These are phyloP conservation scores for Drosophila tripunctata DNA, from an alignment of 2,888 invertebrate genomes.

Conservation along the genomic window DNA sequence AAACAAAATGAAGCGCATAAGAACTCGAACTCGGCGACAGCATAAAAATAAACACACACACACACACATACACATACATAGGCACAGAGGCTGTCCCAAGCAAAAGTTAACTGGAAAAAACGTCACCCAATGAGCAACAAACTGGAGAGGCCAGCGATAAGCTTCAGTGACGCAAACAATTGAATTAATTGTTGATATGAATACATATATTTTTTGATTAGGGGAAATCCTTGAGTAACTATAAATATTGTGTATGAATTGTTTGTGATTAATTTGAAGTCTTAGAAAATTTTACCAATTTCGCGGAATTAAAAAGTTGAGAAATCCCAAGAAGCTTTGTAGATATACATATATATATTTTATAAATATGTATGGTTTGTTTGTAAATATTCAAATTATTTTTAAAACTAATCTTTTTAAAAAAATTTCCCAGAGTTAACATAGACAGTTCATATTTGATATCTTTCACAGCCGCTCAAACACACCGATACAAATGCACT, in stretches of 20 bases:
- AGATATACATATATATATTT: no score
- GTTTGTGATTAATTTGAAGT: not conserved
- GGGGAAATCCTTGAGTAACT: slow-evolving; percentile 1
- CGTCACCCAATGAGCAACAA: slow-evolving; percentile 63
- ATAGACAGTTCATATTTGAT: not conserved
- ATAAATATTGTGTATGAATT: not conserved
- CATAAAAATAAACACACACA: slow-evolving; percentile 74
- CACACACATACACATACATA: slow-evolving; percentile 50
- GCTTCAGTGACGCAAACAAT: slow-evolving; percentile 29
- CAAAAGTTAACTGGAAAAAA: slow-evolving; percentile 74
- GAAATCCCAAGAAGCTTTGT: no score
- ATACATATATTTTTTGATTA: slow-evolving; percentile 1
- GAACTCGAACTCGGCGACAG: slow-evolving; percentile 71
- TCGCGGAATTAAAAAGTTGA: no score
- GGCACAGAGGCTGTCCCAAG: slow-evolving; percentile 18
- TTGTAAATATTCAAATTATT: no score
- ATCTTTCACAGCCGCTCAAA: slow-evolving; percentile 51
- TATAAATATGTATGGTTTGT: no score
- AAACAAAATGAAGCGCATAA: slow-evolving; percentile 72
- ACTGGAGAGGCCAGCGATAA: slow-evolving; percentile 30
- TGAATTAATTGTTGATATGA: slow-evolving; percentile 19
- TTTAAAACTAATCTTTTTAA: no score
- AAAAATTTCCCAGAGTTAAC: no score
- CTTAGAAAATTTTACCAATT: not conserved
- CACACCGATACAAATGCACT: slow-evolving; percentile 35